Base-by-base conservation (phyloP, 2,888 invertebrate genomes). In the Adelphocoris suturalis region DNA sequence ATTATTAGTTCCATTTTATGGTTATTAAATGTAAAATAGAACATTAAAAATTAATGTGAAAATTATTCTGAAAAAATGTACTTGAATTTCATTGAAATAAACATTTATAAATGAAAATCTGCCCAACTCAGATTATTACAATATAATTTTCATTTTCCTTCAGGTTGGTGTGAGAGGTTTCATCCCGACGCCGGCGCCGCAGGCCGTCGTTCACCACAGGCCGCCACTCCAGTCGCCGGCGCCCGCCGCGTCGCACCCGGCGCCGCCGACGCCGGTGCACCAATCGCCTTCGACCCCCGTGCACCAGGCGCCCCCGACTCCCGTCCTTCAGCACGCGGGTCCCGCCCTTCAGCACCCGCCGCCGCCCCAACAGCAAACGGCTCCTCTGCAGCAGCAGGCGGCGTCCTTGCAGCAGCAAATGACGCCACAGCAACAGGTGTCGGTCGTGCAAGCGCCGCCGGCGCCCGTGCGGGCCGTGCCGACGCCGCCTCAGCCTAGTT, bases 171-270 rank as follows among this genome's bases (percentile, higher is more conserved):
- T 57, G 55, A 85, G 85, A 85, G 48, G 48, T 16, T 86, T 86
- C 75, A 52, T 16, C 16, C 46, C 80, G 19, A 61, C 85, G 3
- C 37, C 57, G 46, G 85, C 85, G 48, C 88, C 88, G 0, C 88
- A 88, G 16, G 37, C 88, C 5, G 88, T 88, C 23, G 88, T 88
- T 16, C 88, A 88, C 80, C 88, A 88, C 52, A 13, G 88, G 46
- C 88, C 88, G 52, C 57, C 85, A 4, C 52, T 23, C 12, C 14
- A 48, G 19, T 2, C 68, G 68, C 0, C 23, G 19, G 14, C 52
- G 52, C 80, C 80, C 37, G 4, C 80, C 80, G 12, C 12, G 23
- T 3, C 13, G 16, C 75, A 16, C 23, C 75, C 75, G 23, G n/a
- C n/a, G n/a, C n/a, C n/a, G n/a, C 75, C 75, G 37, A 75, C 75